A percentile compares a stretch with the other conserved stretches of the same genome.
phyloP scores from a whole-genome alignment of 1,140 invertebrate genomes.

The Latrodectus geometricus region DNA sequence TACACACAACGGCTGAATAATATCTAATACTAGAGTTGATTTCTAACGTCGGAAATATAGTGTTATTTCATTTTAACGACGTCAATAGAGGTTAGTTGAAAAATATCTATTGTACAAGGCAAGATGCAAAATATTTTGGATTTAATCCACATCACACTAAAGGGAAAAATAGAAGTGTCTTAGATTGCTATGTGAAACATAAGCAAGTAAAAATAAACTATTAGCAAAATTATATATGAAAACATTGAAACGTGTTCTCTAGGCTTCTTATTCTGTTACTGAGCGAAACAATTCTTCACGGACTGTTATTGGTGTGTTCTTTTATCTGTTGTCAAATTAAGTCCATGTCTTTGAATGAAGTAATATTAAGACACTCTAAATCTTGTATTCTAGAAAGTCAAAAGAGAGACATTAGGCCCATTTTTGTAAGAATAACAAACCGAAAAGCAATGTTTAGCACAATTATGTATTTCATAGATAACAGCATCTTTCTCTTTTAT shows the following conservation, averaged over 20 bases:
- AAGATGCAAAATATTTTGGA: constrained; percentile 42
- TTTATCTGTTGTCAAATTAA: not conserved
- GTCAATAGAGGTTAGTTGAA: constrained; percentile 28
- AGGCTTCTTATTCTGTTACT: not conserved
- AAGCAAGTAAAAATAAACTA: constrained; percentile 41
- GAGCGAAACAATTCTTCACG: not conserved
- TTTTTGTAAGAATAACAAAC: not conserved
- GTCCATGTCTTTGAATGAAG: constrained; percentile 18
- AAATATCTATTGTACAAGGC: constrained; percentile 30
- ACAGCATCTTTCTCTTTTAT: not conserved
- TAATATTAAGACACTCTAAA: constrained; percentile 29
- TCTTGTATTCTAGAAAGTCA: not conserved
- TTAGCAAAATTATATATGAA: constrained; percentile 49
- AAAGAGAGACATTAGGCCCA: not conserved
- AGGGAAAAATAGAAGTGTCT: constrained; percentile 48
- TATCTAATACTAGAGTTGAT: constrained; percentile 38
- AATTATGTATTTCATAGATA: not conserved
- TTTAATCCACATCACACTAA: constrained; percentile 49
- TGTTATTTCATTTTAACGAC: constrained; percentile 48
- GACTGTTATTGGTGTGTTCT: not conserved
- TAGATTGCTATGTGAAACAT: constrained; percentile 45
- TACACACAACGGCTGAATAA: constrained; percentile 47
- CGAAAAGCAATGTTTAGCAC: constrained; percentile 1
- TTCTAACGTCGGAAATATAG: constrained; percentile 47
- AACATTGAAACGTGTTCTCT: constrained; percentile 44